Evolutionary conservation across 92 coral and sea anemone genomes (phyloP), one percentile per base, ranked within the genome.

Genomic region (Actinostola sp.): DNA sequence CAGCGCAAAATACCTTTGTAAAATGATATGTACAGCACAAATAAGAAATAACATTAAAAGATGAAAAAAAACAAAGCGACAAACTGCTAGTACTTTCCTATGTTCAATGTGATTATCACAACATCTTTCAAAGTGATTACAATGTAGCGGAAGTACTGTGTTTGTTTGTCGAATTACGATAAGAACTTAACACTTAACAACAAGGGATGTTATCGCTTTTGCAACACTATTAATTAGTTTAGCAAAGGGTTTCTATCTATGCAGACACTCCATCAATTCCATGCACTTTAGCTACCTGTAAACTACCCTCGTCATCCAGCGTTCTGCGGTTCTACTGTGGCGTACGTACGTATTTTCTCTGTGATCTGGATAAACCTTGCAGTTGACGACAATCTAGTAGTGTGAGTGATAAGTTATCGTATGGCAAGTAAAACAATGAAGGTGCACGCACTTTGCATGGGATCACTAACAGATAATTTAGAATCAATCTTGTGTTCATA

Each of bases 361-460:
- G 42, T 36, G 42, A 36, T 36, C 42, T 36, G 11, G 42, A 36
- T 36, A 36, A 36, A 36, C 6, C 6, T 36, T 36, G n/a, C n/a
- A 36, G 4, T 36, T 36, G 42, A 36, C 11, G 9, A 8, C 3
- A 7, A 23, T 52, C 59, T 52, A 4, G 11, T 36, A 36, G 42
- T 11, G 6, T 36, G 59, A 52, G 59, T 52, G 59, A 52, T 52
- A 24, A 52, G 38, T 46, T 33, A 66, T 30, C 52, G 29, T 11
- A 24, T 46, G 1, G 42, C 17, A 41, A 58, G 42, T 30, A 28
- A 33, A 25, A 8, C 8, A 34, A 52, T 12, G 50, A 10, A n/a
- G n/a, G n/a, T n/a, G n/a, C n/a, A n/a, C 43, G 39, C 29, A 21
- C 71, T 65, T 49, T 16, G 71, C 71, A 26, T 66, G 72, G 42